phyloP scores from a whole-genome alignment of 2,113 vertebrate species.

The Boulengeromyrus knoepffleri region DNA sequence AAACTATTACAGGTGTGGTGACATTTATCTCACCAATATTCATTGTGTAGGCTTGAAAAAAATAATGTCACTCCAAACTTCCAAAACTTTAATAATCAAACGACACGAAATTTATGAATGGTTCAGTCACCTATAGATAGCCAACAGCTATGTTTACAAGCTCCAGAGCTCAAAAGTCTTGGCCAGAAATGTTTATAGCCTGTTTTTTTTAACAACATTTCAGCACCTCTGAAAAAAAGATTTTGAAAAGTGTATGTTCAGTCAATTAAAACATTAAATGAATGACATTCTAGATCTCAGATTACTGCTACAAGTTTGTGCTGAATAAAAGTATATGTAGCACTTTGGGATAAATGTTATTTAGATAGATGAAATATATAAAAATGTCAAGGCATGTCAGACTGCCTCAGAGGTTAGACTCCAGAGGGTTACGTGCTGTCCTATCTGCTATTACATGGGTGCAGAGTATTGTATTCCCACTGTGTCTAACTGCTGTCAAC shows the following conservation, averaged over 20 bases:
- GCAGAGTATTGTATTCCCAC: background rate
- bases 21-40: background rate
- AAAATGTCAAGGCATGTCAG: background rate
- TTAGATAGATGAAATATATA: background rate
- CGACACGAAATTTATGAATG: background rate
- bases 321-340: background rate
- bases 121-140: background rate
- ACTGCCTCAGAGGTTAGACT: background rate
- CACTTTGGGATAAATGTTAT: background rate
- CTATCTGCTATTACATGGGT: background rate
- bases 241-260: background rate
- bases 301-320: background rate
- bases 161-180: background rate
- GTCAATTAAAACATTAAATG: too few relatives aligned
- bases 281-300: too few relatives aligned
- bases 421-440: background rate
- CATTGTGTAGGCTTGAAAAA: background rate
- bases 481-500: background rate
- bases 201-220: background rate
- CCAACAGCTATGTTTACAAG: background rate
- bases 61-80: background rate
- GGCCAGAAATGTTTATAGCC: background rate
- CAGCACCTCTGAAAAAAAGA: background rate
- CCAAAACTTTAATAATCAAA: background rate
- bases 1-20: too few relatives aligned